Evolutionary conservation across 2,797 vertebrate genomes (phyloP), one percentile per base, ranked within the genome.

Genomic region (Gephyroberyx darwinii): DNA sequence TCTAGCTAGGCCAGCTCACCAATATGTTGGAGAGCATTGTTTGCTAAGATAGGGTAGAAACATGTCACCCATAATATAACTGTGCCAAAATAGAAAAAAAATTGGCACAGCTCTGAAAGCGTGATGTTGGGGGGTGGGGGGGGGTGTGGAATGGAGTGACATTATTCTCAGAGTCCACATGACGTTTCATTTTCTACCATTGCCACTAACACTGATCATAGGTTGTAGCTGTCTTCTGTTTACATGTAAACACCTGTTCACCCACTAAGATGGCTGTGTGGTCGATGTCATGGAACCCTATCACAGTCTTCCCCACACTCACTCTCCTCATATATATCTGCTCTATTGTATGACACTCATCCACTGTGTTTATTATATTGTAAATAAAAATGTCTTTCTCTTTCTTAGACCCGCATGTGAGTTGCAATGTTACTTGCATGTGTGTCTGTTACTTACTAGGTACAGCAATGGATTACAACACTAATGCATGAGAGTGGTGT

Each of bases 381-480:
- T n/a, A 65, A 84, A 70, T 88, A 76, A 83, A 80, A 53, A 26
- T 26, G 26, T 62, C 30, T 1, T 74, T 17, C 5, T 26, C 22
- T 70, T 39, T 43, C 19, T 39, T 55, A 33, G 8, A 5, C 19
- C 41, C 52, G 13, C 16, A 26, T 70, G 6, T 60, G 5, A 48
- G 16, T 48, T 59, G 41, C 14, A 10, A 41, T 41, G 39, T 41
- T 41, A 41, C 39, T 41, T 41, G 3, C 9, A 26, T 26, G 22
- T 26, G 22, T 48, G 16, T 59, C 41, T 41, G 39, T 41, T 41
- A 41, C 39, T 41, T 41, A 12, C 10, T 4, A 41, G 39, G 10
- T 41, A 41, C 39, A 13, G 39, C 39, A 41, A 35, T 41, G 39
- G 39, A 10, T 41, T 41, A 41, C 39, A 41, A 12, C 39, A 13